Conservation (phyloP, 2,888 invertebrate genomes). For the Melanotus villosus region DNA sequence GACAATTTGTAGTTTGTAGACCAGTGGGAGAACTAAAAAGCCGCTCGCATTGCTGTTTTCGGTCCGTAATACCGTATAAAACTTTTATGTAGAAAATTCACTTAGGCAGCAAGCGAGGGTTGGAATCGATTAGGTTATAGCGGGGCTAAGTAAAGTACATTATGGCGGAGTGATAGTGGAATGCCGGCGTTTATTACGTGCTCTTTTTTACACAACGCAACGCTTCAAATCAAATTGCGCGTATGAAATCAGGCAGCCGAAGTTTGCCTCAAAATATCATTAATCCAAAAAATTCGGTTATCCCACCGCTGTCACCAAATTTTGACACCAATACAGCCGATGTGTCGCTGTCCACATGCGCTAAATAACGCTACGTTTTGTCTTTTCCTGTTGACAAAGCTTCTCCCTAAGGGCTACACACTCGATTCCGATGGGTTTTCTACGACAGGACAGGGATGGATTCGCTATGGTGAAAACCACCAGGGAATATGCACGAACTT, state of each 20-base stretch:
- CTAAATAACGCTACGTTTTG: slow-evolving; percentile 9
- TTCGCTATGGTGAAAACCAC: neutral
- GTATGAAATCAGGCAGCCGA: slow-evolving; percentile 2
- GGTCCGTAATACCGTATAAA: slow-evolving; percentile 22
- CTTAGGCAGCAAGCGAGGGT: slow-evolving; percentile 37
- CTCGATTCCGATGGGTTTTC: slow-evolving; percentile 12
- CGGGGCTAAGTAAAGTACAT: slow-evolving; percentile 27
- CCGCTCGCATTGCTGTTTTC: slow-evolving; percentile 27
- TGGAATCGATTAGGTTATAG: slow-evolving; percentile 36
- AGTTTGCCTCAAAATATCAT: neutral
- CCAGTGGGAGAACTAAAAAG: slow-evolving; percentile 17
- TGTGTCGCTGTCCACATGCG: no score
- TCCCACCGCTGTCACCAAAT: slow-evolving; percentile 3
- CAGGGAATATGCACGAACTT: no score
- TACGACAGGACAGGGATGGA: slow-evolving; percentile 4
- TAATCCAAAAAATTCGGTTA: slow-evolving; percentile 1
- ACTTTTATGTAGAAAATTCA: slow-evolving; percentile 41
- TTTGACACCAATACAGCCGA: no score
- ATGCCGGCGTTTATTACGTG: slow-evolving; percentile 22
- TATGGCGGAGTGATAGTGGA: slow-evolving; percentile 32
- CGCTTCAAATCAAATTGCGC: slow-evolving; percentile 24
- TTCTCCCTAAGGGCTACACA: neutral
- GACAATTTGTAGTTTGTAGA: slow-evolving; percentile 7
- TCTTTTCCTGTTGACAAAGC: slow-evolving; percentile 20
- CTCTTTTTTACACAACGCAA: slow-evolving; percentile 22